Evolutionary conservation across 2,113 vertebrate species (phyloP).

Genomic region (Bagarius yarrelli): DNA sequence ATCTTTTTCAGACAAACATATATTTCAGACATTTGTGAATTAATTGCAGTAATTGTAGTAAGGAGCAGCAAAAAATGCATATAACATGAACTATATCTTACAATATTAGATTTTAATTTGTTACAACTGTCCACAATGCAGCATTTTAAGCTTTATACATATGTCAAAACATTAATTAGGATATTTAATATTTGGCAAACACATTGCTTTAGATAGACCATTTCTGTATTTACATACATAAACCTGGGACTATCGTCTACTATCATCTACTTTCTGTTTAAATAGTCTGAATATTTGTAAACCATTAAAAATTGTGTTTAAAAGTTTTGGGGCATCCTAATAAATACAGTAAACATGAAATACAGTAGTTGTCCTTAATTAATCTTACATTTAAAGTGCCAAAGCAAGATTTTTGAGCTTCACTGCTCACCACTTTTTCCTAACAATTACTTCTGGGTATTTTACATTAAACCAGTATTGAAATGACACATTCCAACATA

Average conservation of each 20-base stretch:
- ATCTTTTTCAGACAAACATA: background rate
- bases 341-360: no score
- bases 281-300: no score
- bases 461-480: no score
- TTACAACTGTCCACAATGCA: background rate
- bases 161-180: background rate
- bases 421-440: no score
- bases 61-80: background rate
- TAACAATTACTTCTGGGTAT: no score
- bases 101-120: background rate
- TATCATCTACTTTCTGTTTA: background rate
- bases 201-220: constrained; percentile 60
- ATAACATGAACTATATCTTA: background rate
- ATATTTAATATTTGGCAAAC: constrained; percentile 50
- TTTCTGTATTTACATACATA: constrained; percentile 69
- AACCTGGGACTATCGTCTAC: constrained; percentile 55
- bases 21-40: background rate
- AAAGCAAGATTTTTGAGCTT: no score
- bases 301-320: no score
- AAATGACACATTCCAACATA: no score
- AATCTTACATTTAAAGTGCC: no score
- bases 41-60: background rate
- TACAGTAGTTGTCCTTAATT: no score
- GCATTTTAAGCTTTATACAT: background rate
- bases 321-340: no score